Conservation (phyloP, 2,113 vertebrate genomes). For the Salminus brasiliensis region DNA sequence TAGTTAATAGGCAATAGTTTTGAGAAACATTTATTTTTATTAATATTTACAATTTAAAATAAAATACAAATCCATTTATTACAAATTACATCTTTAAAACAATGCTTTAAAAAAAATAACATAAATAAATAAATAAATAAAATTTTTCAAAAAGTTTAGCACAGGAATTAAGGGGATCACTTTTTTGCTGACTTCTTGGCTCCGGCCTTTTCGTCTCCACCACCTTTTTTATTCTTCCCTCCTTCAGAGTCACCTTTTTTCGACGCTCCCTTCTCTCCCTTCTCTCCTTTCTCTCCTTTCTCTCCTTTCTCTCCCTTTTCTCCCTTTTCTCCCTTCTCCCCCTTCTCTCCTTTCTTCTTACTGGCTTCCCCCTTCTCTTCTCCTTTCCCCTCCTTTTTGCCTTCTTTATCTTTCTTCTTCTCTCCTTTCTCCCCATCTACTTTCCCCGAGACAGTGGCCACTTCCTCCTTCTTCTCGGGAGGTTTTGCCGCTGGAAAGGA, state of each 20-base stretch:
- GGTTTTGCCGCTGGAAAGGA: conserved; percentile 69
- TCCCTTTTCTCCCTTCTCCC: conserved; percentile 60
- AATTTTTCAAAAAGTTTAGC: conserved; percentile 40
- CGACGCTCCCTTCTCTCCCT: conserved; percentile 52
- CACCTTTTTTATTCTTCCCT: conserved; percentile 35
- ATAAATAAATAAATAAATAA: conserved; percentile 54
- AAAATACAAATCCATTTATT: conserved; percentile 1
- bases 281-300: conserved; percentile 46
- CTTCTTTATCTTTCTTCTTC: conserved; percentile 70
- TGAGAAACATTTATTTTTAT: conserved; percentile 7
- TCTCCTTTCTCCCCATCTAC: conserved; percentile 72
- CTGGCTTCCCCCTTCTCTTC: conserved; percentile 61
- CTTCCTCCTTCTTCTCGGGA: conserved; percentile 68
- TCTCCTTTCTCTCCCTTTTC: conserved; percentile 50
- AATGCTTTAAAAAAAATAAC: conserved; percentile 38
- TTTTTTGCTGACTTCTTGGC: conserved; percentile 66
- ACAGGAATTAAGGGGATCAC: conserved; percentile 39
- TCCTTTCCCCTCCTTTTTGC: conserved; percentile 70
- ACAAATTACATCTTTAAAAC: conserved; percentile 46
- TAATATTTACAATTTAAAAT: conserved; percentile 34
- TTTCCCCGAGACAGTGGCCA: conserved; percentile 74
- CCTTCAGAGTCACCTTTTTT: conserved; percentile 56
- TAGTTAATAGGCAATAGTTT: neutral
- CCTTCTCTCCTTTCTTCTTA: conserved; percentile 64
- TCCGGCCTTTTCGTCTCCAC: conserved; percentile 21